Base-by-base conservation (phyloP, 30 jellyfish, hydroid and myxozoan genomes). In the Cassiopea andromeda region DNA sequence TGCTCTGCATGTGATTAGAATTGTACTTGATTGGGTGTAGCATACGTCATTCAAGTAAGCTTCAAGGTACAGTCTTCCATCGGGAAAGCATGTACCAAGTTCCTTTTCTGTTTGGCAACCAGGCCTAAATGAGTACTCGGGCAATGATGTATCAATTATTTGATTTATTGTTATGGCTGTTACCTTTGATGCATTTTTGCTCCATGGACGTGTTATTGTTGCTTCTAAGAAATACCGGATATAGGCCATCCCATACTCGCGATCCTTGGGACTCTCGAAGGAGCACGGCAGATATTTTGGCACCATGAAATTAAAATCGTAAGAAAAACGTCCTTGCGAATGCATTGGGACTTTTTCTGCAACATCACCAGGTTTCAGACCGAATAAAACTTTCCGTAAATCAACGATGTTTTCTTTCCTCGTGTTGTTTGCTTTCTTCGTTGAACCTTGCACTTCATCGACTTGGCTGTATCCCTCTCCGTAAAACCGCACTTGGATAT, bases 231-330 rank as follows among this genome's bases (percentile, higher is more conserved):
- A 82, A 87, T 96, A 96, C 14, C 91, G 91, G 6, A 90, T 94
- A 69, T 45, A 91, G 67, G 92, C 93, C 27, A 85, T 72, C 7
- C 98, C 97, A 58, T 60, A 77, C 44, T 91, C 93, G 8, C 89
- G 97, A 6, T 96, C 97, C 46, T 84, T 89, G 46, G 99, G 99
- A 78, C 99, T 96, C 73, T 96, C 97, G 78, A 96, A 96, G 7
- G 98, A 84, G 64, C 94, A 68, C 13, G 99, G 99, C 14, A 96
- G 88, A 78, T 87, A 82, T 60, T 85, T 82, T 17, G 99, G 99
- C 7, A 92, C 73, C 79, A 58, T 45, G 85, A 96, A 96, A 48
- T 89, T 94, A 76, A 96, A 96, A 18, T 85, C 96, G 82, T 96
- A 96, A 12, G 89, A 85, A 60, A 81, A 84, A 38, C 92, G 46